Evolutionary conservation across 64 coral and sea anemone genomes (phyloP), one percentile per base, ranked within the genome.

Genomic region (Pocillopora verrucosa): DNA sequence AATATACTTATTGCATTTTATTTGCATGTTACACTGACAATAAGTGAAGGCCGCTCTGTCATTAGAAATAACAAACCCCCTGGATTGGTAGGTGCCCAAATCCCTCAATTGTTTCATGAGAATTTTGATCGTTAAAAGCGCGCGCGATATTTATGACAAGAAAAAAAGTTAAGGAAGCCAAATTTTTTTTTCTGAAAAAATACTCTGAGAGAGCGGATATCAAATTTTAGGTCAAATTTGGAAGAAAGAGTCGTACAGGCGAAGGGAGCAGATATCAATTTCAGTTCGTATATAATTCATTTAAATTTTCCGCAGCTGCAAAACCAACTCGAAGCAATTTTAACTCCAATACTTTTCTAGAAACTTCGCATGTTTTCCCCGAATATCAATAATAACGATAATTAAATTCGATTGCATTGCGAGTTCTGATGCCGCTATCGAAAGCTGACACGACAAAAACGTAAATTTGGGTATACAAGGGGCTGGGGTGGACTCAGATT

Each of bases 381-480:
- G 67, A 9, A 25, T 20, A 24, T 25, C 25, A 30, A 70, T 5
- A 67, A 67, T 67, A 67, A 67, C 64, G 56, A 77, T 77, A 56
- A 45, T 58, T 77, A 57, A 75, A 77, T 77, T 77, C 37, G 38
- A 56, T 77, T 41, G n/a, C 36, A 36, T 57, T 77, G 16, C 75
- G 20, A 77, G 56, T 51, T 51, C 41, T 51, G 15, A 77, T 19
- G 17, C 37, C 75, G 75, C 22, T 77, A 77, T 20, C 16, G 73
- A 75, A 2, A 4, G 36, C 22, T 69, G 20, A 69, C 2, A 19
- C 65, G 19, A 69, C 3, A 19, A 9, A 5, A 26, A 20, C 61
- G 11, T 15, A 63, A 63, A 30, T 19, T 24, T 11, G 19, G 6
- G 17, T 56, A 45, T 30, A 30, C 30, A 30, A 30, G 30, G 30